Conservation (phyloP, 2,888 invertebrate genomes). For the Mythimna albipuncta region DNA sequence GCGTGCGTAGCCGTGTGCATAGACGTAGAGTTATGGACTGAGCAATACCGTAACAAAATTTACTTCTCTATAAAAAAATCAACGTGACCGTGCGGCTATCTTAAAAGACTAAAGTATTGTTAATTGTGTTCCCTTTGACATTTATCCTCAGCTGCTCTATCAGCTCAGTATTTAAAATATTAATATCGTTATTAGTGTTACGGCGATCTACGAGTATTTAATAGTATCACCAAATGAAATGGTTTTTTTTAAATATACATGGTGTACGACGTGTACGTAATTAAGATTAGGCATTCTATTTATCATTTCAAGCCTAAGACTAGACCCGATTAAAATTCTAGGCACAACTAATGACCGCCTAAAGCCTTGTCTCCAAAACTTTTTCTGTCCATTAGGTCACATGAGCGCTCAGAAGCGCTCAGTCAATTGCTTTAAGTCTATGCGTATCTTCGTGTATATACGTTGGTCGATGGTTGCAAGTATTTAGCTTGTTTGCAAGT, state of each 20-base stretch:
- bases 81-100: too few relatives aligned
- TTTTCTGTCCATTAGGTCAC: background rate
- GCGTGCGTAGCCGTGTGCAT: constrained; percentile 2
- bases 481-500: constrained; percentile 17
- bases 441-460: background rate
- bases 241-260: too few relatives aligned
- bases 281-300: too few relatives aligned
- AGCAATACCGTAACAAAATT: background rate
- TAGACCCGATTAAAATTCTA: background rate
- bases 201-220: too few relatives aligned
- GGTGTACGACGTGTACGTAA: too few relatives aligned
- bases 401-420: background rate
- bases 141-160: too few relatives aligned
- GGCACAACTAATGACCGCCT: background rate
- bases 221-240: too few relatives aligned
- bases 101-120: too few relatives aligned
- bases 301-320: background rate
- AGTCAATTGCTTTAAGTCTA: background rate
- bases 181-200: too few relatives aligned
- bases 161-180: too few relatives aligned
- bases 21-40: background rate
- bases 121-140: too few relatives aligned
- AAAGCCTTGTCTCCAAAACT: background rate
- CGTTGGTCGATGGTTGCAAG: constrained; percentile 2
- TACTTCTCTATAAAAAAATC: too few relatives aligned